These are phyloP conservation scores for Microtus oregoni DNA, from an alignment of 2,113 vertebrate genomes.

Conservation along the genomic window DNA sequence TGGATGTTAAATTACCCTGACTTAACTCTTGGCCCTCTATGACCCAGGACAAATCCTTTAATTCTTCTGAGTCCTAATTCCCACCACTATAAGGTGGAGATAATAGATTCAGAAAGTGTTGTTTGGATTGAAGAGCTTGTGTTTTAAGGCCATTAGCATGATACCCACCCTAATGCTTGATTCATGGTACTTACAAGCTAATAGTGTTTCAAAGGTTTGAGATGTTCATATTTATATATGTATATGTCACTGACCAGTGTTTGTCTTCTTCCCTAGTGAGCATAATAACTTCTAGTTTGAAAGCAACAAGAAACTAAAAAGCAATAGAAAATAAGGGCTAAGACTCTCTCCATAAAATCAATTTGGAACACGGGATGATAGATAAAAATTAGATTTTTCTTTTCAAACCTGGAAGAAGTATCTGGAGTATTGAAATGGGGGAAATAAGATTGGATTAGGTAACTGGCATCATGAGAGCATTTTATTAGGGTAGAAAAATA, in stretches of 20 bases:
- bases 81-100: constrained; percentile 44
- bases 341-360: constrained; percentile 26
- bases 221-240: background rate
- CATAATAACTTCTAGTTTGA: background rate
- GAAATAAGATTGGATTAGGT: background rate
- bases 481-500: constrained; percentile 39
- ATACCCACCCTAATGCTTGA: background rate
- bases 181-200: background rate
- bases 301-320: background rate
- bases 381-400: constrained; percentile 50
- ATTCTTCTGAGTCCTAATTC: constrained; percentile 59
- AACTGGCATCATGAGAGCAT: background rate
- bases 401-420: constrained; percentile 46
- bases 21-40: constrained; percentile 60
- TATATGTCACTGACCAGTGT: background rate
- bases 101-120: constrained; percentile 40
- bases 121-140: constrained; percentile 1
- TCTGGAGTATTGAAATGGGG: constrained; percentile 16
- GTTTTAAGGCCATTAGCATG: constrained; percentile 47
- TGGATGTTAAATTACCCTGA: constrained; percentile 7
- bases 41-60: constrained; percentile 46
- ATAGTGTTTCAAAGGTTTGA: constrained; percentile 45
- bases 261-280: background rate
- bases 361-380: background rate
- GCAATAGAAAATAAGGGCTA: background rate